A percentile compares a stretch with the other conserved stretches of the same genome.
phyloP scores from a whole-genome alignment of 2,113 vertebrate species.

The Aegithalos caudatus region DNA sequence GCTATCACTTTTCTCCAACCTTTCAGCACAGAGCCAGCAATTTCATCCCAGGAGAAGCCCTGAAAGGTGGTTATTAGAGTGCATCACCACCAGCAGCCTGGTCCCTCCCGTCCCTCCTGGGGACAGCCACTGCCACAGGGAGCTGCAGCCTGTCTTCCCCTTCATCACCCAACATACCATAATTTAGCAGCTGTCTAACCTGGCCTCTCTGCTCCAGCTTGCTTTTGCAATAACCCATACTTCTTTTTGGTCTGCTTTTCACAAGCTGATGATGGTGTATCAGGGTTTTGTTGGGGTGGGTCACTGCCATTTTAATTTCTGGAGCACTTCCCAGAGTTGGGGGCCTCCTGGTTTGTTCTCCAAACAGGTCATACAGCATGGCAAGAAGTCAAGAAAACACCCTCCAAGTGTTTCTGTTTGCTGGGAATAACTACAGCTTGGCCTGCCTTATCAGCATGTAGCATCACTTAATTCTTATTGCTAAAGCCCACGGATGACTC shows the following conservation, averaged over 20 bases:
- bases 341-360: not conserved
- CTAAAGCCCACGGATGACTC: not conserved
- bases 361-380: fast-evolving
- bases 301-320: not conserved
- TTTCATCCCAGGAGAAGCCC: slow-evolving; percentile 48
- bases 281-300: not conserved
- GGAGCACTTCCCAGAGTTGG: not conserved
- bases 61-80: slow-evolving; percentile 27
- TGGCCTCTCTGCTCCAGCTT: not conserved
- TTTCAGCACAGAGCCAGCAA: slow-evolving; percentile 61
- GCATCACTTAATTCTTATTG: not conserved
- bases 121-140: not conserved
- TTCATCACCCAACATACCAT: not conserved
- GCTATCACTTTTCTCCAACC: slow-evolving; percentile 68
- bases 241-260: not conserved
- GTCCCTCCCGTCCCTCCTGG: not conserved
- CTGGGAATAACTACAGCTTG: not conserved
- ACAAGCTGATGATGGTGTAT: not conserved
- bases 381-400: not conserved
- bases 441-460: not conserved
- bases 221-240: not conserved
- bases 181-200: not conserved
- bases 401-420: not conserved
- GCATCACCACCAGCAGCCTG: not conserved
- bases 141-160: not conserved